phyloP scores from a whole-genome alignment of 2,888 invertebrate species.

The Ormia ochracea region DNA sequence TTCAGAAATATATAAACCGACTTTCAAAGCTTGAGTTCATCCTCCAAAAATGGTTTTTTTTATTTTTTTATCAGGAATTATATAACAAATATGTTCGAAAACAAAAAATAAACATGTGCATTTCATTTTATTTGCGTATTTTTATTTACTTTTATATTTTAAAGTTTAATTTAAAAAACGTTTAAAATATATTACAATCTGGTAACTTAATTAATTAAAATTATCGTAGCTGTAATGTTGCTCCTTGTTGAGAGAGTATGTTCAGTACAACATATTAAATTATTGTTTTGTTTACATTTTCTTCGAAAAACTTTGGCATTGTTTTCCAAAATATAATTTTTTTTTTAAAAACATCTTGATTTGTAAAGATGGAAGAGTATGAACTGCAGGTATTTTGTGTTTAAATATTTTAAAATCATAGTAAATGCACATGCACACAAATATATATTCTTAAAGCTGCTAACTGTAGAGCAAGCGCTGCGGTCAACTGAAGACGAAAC shows the following conservation, averaged over 20 bases:
- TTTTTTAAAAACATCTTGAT: neutral
- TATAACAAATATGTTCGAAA: no score
- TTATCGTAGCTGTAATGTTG: no score
- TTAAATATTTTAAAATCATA: neutral
- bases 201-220: no score
- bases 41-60: no score
- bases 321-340: constrained; percentile 27
- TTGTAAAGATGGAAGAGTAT: constrained; percentile 64
- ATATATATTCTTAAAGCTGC: constrained; percentile 79
- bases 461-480: constrained; percentile 81
- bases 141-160: no score
- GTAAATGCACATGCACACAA: neutral
- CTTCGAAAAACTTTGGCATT: neutral
- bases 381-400: constrained; percentile 66
- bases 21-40: no score
- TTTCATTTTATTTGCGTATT: no score
- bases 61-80: no score
- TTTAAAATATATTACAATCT: no score
- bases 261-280: neutral
- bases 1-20: no score
- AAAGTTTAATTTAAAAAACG: no score
- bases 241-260: neutral
- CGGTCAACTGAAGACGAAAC: constrained; percentile 77
- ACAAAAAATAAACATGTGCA: no score
- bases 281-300: constrained; percentile 26